Evolutionary conservation across 2,888 invertebrate species (phyloP).

Genomic region (Metacarcinus magister): DNA sequence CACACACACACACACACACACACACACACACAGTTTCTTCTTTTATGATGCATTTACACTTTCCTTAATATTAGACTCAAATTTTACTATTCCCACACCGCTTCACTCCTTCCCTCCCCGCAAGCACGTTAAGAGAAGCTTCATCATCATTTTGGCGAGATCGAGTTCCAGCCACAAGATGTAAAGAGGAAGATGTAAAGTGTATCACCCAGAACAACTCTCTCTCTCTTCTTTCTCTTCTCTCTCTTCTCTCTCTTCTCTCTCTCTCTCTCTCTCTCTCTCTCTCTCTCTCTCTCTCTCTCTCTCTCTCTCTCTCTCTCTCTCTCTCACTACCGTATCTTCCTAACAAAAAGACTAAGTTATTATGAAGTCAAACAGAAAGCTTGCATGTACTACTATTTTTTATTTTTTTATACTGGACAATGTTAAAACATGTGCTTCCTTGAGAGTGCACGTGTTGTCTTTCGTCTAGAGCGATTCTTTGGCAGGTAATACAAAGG

Average conservation of each 20-base stretch:
- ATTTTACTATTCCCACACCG: neutral
- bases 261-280: neutral
- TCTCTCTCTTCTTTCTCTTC: neutral
- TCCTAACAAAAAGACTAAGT: too few species aligned
- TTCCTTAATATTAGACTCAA: neutral
- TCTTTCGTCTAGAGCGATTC: too few species aligned
- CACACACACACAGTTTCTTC: neutral
- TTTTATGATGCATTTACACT: neutral
- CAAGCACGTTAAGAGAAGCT: neutral
- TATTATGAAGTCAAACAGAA: too few species aligned
- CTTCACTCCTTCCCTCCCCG: neutral
- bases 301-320: conserved; percentile 2
- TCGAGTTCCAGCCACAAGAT: neutral
- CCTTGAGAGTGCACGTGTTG: too few species aligned
- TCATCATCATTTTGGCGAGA: neutral
- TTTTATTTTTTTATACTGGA: too few species aligned
- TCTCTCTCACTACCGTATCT: neutral
- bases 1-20: too few species aligned
- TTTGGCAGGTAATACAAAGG: too few species aligned
- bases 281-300: neutral
- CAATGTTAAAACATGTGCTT: too few species aligned
- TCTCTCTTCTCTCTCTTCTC: neutral
- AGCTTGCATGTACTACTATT: too few species aligned
- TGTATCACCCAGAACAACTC: neutral
- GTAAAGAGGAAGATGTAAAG: neutral